Evolutionary conservation across 2,113 vertebrate species (phyloP).

Genomic region (Megatriorchis doriae): DNA sequence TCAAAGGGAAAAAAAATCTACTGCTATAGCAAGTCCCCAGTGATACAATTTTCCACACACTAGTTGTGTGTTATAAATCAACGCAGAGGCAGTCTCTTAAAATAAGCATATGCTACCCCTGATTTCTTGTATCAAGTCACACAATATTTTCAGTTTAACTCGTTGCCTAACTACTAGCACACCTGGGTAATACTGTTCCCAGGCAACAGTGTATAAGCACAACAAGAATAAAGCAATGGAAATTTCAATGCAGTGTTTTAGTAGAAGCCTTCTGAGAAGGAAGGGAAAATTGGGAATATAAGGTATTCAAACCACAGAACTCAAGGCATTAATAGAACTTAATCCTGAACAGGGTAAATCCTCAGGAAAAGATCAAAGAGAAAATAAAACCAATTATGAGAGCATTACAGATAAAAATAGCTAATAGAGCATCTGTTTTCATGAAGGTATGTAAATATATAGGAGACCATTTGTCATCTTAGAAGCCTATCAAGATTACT

Average conservation of each 20-base stretch:
- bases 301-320: constrained; percentile 40
- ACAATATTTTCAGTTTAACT: constrained; percentile 52
- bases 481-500: neutral
- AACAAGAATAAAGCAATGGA: constrained; percentile 63
- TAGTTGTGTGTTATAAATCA: constrained; percentile 30
- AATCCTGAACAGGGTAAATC: neutral
- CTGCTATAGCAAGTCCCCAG: neutral
- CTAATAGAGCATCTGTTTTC: neutral
- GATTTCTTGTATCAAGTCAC: constrained; percentile 36
- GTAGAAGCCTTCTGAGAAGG: constrained; percentile 23
- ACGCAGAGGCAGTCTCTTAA: neutral
- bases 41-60: neutral
- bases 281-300: constrained; percentile 29
- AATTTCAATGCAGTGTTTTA: constrained; percentile 11
- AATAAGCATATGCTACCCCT: neutral
- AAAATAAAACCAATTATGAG: constrained; percentile 41
- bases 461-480: neutral
- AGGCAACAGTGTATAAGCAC: constrained; percentile 51
- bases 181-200: constrained; percentile 58
- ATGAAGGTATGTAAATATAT: neutral
- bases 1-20: neutral
- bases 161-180: constrained; percentile 66
- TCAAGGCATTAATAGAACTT: constrained; percentile 8
- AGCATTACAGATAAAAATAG: neutral
- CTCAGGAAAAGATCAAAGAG: constrained; percentile 30